Percentiles rank a stretch among this genome's conserved stretches.
Conservation (phyloP, 2,113 vertebrate species). For the Castor canadensis region DNA sequence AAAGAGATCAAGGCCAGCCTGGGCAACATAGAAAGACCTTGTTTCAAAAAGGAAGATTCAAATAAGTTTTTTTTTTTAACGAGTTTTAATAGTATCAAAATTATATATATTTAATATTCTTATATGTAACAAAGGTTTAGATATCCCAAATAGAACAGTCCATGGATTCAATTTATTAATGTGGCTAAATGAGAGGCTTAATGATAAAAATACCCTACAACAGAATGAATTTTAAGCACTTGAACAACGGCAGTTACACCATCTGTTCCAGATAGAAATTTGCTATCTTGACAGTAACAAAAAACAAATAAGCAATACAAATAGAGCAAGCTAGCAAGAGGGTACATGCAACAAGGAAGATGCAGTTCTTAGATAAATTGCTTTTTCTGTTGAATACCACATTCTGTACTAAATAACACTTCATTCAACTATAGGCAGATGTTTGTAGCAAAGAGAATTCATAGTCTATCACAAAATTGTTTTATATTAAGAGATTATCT, state of each 20-base stretch:
- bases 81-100: neutral
- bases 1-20: neutral
- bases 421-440: constrained; percentile 26
- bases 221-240: constrained; percentile 56
- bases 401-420: constrained; percentile 36
- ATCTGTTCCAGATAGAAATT: constrained; percentile 60
- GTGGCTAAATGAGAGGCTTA: constrained; percentile 33
- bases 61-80: neutral
- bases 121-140: neutral
- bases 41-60: neutral
- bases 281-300: constrained; percentile 44
- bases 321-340: neutral
- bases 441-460: constrained; percentile 49
- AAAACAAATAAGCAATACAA: constrained; percentile 19
- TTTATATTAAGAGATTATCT: constrained; percentile 23
- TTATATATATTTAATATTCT: neutral
- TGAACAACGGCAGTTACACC: constrained; percentile 37
- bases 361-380: constrained; percentile 48
- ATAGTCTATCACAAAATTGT: neutral
- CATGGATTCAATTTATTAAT: constrained; percentile 27
- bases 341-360: constrained; percentile 15
- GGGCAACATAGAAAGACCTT: neutral
- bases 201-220: constrained; percentile 15
- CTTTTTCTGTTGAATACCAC: constrained; percentile 24
- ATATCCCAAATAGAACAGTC: neutral